Base-by-base conservation (phyloP, 2,113 vertebrate species). In the Callorhinus ursinus region DNA sequence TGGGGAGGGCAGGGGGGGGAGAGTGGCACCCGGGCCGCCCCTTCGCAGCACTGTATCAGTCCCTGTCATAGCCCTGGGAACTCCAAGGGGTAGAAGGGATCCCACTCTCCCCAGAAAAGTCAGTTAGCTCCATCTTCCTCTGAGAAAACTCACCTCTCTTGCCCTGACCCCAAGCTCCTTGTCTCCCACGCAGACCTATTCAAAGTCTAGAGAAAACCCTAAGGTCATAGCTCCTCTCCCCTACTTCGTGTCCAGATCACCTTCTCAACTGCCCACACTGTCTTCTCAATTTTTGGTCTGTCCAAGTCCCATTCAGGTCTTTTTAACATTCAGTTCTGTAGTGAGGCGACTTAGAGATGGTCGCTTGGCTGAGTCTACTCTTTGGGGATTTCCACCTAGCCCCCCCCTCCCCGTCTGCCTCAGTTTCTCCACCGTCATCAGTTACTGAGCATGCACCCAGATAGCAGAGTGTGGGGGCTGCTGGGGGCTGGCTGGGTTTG, bases 101-200 rank as follows among this genome's bases (percentile, higher is more conserved):
- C 49, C 55, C 3, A 39, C 9, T 13, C 26, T 79, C 42, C 49
- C 69, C 28, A 11, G 65, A 51, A 79, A 42, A 13, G 1, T 88
- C 63, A 59, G 42, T 16, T 36, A 67, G 59, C 53, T 67, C 28
- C n/a, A 31, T 55, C 7, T 22, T 74, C 59, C 81, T 84, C 84
- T 36, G 63, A 84, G 46, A 91, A 93, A 84, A 94, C 28, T 42
- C 83, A 71, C 39, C 31, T 69, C 49, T 65, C 42, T 36, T n/a
- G 33, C 36, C 63, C 13, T 2, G 11, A 33, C 49, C 24, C 55
- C 53, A 46, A 16, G 59, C 24, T 93, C 39, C 76, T 71, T 59
- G 69, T 67, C 61, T 94, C 63, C 77, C 53, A 28, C 36, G 39
- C 76, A 91, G 36, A 88, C 42, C 26, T 46, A 55, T 16, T 87